Evolutionary conservation across 2,113 vertebrate genomes (phyloP), one percentile per base, ranked within the genome.

Genomic region (Cinclus mexicanus): DNA sequence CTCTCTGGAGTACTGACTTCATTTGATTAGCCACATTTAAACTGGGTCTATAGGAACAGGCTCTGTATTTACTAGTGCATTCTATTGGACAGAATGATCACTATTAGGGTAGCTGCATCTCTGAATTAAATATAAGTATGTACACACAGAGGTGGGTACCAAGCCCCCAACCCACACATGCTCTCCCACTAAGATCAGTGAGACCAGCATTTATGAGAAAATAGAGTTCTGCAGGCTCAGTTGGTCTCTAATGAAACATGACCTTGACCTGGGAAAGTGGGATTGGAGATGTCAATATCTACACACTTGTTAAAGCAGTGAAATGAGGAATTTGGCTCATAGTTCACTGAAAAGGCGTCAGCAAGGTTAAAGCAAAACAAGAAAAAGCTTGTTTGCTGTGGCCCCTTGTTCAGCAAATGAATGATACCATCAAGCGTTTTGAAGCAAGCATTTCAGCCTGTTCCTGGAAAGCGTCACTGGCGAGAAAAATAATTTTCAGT

Each of bases 391-490:
- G 31, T 65, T 85, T 80, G n/a, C n/a, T 85, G 12, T 89, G 46
- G 53, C 70, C 17, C 13, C 26, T 84, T 49, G 4, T 87, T 94
- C 71, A 56, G 57, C 20, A 9, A 37, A 70, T 63, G 59, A 91
- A 90, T 29, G 26, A 61, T 39, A 42, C 35, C 42, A 39, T 83
- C 70, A 72, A 33, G 64, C 77, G 14, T 74, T 65, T 74, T 70
- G 59, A 79, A 85, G 71, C 1, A 2, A 69, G 44, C 1, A 2
- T 61, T 87, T 26, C 50, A 68, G 59, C 53, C 55, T 94, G 63
- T 85, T 95, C 79, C 82, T 91, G 81, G 84, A 96, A 95, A 90
- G 67, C 46, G 63, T 70, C 55, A 11, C 22, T 91, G 63, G 71
- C 7, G 5, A 75, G 89, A 63, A 94, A 77, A 50, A 47, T 19